Evolutionary conservation across 1,140 invertebrate genomes (phyloP), one percentile per base, ranked within the genome.

Genomic region (Pseudoatta argentina): DNA sequence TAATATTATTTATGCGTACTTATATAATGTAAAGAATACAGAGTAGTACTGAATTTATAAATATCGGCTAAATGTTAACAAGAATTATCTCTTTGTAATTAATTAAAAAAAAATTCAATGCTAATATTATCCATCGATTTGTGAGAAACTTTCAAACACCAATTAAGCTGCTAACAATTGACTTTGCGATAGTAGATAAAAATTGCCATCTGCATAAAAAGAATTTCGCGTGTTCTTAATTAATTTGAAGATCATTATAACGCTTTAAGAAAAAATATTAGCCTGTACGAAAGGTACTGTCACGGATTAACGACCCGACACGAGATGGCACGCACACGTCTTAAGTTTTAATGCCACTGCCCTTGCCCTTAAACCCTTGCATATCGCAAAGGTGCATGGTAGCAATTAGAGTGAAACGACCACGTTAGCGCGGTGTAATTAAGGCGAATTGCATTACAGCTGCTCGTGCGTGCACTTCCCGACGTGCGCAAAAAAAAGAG

Each of bases 361-460:
- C 27, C 66, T 86, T 86, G 61, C 76, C 77, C 86, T 88, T 89
- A 78, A 78, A 48, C 88, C 69, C 27, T 48, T 63, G 85, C 64
- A 59, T 90, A 86, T 90, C 82, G 24, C 77, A 51, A 72, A 61
- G 67, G 61, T 61, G 77, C 66, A 86, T 21, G 67, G 59, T 48
- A 63, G 72, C 89, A 76, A 86, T 90, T 88, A 83, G 78, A 78
- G 66, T 48, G 61, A 79, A 79, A 72, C 88, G 75, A 61, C 71
- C 30, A 66, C 53, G 66, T 86, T 82, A 75, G 72, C 24, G 57
- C 30, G 71, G 63, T 75, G 85, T 82, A 88, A 90, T 88, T 91
- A 88, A 71, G 57, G 82, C 48, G 75, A 73, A 87, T 83, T 51
- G 30, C 76, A 66, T 90, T 90, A 88, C 59, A 66, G 24, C 75